Conservation (phyloP, 2,797 vertebrate genomes). For the Dendrocincla tyrannina region DNA sequence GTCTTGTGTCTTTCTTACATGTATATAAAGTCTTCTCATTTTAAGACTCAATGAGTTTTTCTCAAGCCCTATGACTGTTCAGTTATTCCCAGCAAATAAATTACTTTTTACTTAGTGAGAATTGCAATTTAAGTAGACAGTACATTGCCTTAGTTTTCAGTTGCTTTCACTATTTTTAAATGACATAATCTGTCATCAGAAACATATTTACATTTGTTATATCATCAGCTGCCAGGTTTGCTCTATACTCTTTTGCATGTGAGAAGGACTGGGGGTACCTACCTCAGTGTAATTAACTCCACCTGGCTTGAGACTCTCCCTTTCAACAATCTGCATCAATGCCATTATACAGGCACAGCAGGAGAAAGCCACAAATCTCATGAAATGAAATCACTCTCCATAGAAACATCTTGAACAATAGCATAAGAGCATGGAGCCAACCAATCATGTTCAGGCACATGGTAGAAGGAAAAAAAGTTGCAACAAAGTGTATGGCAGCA, state of each 20-base stretch:
- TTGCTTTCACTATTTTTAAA: neutral
- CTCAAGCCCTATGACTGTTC: neutral
- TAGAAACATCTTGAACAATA: slow-evolving; percentile 71
- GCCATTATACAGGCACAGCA: slow-evolving; percentile 64
- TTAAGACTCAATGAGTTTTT: neutral
- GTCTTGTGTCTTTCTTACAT: neutral
- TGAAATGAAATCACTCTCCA: slow-evolving; percentile 73
- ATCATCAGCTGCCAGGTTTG: slow-evolving; percentile 15
- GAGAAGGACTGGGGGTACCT: slow-evolving; percentile 5
- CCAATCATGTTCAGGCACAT: slow-evolving; percentile 28
- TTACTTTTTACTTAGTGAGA: neutral
- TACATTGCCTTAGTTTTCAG: neutral
- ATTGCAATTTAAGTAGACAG: neutral
- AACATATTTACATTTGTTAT: slow-evolving; percentile 38
- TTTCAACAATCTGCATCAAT: slow-evolving; percentile 66
- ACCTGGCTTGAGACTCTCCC: slow-evolving; percentile 58
- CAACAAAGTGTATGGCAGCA: slow-evolving; percentile 35
- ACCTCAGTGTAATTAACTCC: slow-evolving; percentile 69
- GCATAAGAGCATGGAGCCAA: slow-evolving; percentile 46
- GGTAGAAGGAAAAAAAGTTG: neutral
- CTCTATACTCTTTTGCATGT: neutral
- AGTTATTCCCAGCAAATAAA: slow-evolving; percentile 37
- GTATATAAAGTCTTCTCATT: neutral
- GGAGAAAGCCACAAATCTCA: slow-evolving; percentile 70
- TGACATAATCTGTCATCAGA: slow-evolving; percentile 57